phyloP scores from a whole-genome alignment of 2,888 invertebrate genomes.

The Apamea anceps region DNA sequence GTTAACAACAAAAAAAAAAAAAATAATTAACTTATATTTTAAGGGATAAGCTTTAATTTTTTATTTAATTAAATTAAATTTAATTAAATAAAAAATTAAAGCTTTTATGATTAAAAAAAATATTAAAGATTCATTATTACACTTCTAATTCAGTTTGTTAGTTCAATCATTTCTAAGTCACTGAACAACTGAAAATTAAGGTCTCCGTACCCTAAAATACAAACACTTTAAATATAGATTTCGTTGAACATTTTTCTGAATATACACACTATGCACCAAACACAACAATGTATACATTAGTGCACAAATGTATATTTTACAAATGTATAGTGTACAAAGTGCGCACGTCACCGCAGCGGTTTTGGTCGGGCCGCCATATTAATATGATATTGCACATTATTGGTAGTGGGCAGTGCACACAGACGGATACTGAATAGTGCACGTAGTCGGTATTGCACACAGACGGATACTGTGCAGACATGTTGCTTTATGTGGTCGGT shows the following conservation, averaged over 20 bases:
- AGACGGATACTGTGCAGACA: slow-evolving; percentile 20
- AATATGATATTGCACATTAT: slow-evolving; percentile 55
- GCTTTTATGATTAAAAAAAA: too few species aligned
- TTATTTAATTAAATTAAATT: too few species aligned
- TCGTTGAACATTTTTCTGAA: neutral
- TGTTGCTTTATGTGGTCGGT: slow-evolving; percentile 10
- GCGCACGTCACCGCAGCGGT: slow-evolving; percentile 30
- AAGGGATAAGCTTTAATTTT: neutral
- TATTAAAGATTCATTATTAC: neutral
- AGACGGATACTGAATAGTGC: slow-evolving; percentile 45
- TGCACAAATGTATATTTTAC: slow-evolving; percentile 7
- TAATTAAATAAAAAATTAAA: too few species aligned
- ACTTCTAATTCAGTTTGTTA: neutral
- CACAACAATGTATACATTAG: slow-evolving; percentile 8
- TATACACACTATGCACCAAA: slow-evolving; percentile 1
- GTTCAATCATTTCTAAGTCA: neutral
- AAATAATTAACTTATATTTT: neutral
- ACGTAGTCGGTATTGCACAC: slow-evolving; percentile 23
- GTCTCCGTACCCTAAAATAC: neutral
- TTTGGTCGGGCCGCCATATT: slow-evolving; percentile 36
- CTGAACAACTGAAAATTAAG: neutral
- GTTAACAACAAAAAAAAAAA: too few species aligned
- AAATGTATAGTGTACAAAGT: slow-evolving; percentile 1
- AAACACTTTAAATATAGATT: neutral
- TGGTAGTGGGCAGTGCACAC: slow-evolving; percentile 20